Percentiles rank a stretch among this genome's conserved stretches.
Conservation (phyloP, 2,797 vertebrate species). For the Chaetodon trifasciatus region DNA sequence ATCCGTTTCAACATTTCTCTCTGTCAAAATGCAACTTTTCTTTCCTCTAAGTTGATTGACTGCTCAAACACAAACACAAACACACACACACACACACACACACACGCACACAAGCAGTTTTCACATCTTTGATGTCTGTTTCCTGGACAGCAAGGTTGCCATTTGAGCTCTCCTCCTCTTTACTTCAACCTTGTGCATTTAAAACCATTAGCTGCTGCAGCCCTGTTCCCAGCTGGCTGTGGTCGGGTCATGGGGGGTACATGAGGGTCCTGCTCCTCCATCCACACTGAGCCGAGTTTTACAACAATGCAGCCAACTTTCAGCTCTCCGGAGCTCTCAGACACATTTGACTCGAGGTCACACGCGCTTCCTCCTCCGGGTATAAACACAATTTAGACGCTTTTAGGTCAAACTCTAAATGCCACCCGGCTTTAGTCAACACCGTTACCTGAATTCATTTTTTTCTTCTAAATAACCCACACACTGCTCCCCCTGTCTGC, state of each 20-base stretch:
- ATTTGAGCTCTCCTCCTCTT: conserved; percentile 27
- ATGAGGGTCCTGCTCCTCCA: conserved; percentile 50
- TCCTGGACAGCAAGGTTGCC: background rate
- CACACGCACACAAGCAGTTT: background rate
- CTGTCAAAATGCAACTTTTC: conserved; percentile 30
- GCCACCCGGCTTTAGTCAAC: conserved; percentile 65
- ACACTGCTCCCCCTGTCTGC: conserved; percentile 51
- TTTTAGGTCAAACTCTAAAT: conserved; percentile 46
- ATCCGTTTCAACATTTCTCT: conserved; percentile 31
- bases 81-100: conserved; percentile 6
- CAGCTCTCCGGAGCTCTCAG: conserved; percentile 41
- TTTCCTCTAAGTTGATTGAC: conserved; percentile 23
- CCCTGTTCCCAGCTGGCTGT: conserved; percentile 23
- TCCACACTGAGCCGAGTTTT: conserved; percentile 65
- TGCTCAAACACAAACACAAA: conserved; percentile 20
- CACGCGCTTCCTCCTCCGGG: conserved; percentile 58
- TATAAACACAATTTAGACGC: conserved; percentile 65
- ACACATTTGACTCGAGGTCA: conserved; percentile 75
- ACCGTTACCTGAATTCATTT: conserved; percentile 63
- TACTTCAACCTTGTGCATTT: conserved; percentile 33
- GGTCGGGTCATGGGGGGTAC: conserved; percentile 60
- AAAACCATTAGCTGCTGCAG: conserved; percentile 46
- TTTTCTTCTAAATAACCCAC: conserved; percentile 46
- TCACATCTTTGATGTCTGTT: conserved; percentile 14
- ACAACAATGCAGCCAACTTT: conserved; percentile 81